These are phyloP conservation scores for Cephalophus harveyi DNA, from an alignment of 2,113 vertebrate species.

Conservation along the genomic window DNA sequence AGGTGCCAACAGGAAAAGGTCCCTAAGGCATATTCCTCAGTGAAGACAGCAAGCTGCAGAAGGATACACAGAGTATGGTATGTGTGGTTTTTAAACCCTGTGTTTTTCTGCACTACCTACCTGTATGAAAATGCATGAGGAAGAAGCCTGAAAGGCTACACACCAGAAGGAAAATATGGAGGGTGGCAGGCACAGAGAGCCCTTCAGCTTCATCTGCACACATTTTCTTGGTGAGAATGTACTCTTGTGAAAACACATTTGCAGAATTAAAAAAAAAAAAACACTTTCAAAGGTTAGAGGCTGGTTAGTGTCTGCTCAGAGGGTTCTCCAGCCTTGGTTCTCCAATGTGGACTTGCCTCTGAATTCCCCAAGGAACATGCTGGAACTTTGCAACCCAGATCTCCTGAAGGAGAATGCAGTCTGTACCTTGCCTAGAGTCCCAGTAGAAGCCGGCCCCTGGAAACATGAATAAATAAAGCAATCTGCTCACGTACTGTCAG, in stretches of 20 bases:
- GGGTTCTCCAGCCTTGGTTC: neutral
- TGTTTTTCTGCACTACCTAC: neutral
- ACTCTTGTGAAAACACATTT: neutral
- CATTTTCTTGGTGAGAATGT: neutral
- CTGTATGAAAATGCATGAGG: neutral
- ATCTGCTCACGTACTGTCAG: neutral
- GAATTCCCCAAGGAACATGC: no score
- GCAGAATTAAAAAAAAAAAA: neutral
- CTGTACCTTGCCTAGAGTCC: neutral
- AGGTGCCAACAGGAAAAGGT: neutral
- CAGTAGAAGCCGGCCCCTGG: accelerated
- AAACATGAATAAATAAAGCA: neutral
- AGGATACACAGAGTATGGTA: neutral
- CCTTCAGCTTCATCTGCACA: neutral
- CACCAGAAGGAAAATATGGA: neutral
- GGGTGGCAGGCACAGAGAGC: neutral
- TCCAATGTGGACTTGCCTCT: neutral
- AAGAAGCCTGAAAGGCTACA: neutral
- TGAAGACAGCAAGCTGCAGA: neutral
- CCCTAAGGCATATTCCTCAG: neutral
- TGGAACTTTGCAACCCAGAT: neutral
- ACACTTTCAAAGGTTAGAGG: neutral
- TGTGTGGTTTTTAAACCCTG: neutral
- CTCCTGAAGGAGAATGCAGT: neutral
- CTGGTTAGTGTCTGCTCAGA: neutral